Evolutionary conservation across 2,888 invertebrate species (phyloP).

Genomic region (Syritta pipiens): DNA sequence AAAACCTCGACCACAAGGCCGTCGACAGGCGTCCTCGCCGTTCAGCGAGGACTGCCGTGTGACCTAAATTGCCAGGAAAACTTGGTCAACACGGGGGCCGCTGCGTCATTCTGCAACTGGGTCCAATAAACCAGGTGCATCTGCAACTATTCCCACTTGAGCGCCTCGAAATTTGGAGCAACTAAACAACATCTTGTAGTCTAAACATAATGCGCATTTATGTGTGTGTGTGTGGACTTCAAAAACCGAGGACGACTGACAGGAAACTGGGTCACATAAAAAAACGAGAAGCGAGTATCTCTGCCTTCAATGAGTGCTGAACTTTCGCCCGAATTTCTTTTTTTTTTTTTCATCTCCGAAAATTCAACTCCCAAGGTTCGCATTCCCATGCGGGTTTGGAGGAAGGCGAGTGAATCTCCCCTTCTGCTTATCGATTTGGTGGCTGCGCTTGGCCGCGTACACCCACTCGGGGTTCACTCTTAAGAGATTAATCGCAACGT

Average conservation of each 20-base stretch:
- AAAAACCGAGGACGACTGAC: too few relatives aligned
- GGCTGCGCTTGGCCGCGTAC: too few relatives aligned
- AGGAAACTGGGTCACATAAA: conserved; percentile 23
- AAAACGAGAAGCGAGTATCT: conserved; percentile 3
- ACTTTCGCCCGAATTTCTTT: conserved; percentile 40
- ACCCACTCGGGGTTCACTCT: conserved; percentile 1
- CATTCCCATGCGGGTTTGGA: not conserved
- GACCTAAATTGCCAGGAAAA: too few relatives aligned
- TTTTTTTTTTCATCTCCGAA: conserved; percentile 63
- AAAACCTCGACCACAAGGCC: too few relatives aligned
- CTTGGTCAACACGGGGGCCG: too few relatives aligned
- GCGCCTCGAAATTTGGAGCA: conserved; percentile 37
- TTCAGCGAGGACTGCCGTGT: too few relatives aligned
- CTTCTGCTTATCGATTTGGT: too few relatives aligned
- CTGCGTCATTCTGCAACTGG: conserved; percentile 18
- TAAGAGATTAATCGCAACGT: conserved; percentile 42
- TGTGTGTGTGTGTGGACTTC: conserved; percentile 1
- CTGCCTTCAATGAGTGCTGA: conserved; percentile 3
- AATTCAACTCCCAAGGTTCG: conserved; percentile 30
- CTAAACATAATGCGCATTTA: conserved; percentile 51
- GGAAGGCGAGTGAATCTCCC: not conserved
- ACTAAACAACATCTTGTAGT: conserved; percentile 48
- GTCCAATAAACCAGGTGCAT: conserved; percentile 23
- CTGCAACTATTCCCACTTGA: not conserved
- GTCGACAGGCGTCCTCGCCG: too few relatives aligned